Evolutionary conservation across 2,113 vertebrate genomes (phyloP).

Genomic region (Tiliqua scincoides): DNA sequence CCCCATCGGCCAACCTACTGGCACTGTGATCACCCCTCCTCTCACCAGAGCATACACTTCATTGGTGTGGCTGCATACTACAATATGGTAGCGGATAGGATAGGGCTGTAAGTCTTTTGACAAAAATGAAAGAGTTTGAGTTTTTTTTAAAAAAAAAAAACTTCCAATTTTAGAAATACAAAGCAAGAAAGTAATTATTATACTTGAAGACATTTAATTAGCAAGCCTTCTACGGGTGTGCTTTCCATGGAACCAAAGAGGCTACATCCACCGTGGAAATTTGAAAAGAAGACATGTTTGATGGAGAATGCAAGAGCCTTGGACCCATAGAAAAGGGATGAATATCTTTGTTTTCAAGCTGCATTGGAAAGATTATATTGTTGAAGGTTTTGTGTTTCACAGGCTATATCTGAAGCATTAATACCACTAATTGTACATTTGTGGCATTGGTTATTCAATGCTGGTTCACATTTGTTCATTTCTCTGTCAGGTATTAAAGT

Average conservation of each 20-base stretch:
- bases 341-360: slow-evolving; percentile 5
- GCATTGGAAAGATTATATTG: neutral
- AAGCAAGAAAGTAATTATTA: slow-evolving; percentile 33
- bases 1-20: too few species aligned
- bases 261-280: slow-evolving; percentile 36
- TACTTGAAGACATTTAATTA: neutral
- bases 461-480: neutral
- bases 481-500: neutral
- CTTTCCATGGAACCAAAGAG: slow-evolving; percentile 27
- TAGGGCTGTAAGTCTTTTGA: neutral
- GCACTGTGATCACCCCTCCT: too few species aligned
- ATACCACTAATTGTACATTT: neutral
- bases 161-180: slow-evolving; percentile 13
- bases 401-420: neutral
- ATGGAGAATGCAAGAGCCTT: slow-evolving; percentile 7
- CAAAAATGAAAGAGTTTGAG: neutral
- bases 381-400: neutral
- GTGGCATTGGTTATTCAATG: neutral
- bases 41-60: too few species aligned
- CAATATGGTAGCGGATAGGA: too few species aligned
- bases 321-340: slow-evolving; percentile 28
- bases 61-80: too few species aligned
- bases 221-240: slow-evolving; percentile 9
- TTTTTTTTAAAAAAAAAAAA: slow-evolving; percentile 16
- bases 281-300: slow-evolving; percentile 30